These are phyloP conservation scores for Fulmarus glacialis DNA, from an alignment of 2,113 vertebrate species.

Conservation along the genomic window DNA sequence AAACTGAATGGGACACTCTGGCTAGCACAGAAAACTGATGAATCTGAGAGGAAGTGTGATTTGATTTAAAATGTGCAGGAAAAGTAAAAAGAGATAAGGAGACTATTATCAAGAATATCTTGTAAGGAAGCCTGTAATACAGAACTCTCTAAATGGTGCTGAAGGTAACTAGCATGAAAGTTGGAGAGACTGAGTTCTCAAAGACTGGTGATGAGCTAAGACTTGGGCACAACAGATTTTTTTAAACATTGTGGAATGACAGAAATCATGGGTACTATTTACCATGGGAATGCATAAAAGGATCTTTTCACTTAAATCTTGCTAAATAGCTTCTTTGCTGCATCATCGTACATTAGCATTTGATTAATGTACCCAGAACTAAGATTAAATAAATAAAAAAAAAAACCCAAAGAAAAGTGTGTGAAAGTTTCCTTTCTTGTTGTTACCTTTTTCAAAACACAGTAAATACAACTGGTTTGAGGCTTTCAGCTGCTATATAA, in stretches of 20 bases:
- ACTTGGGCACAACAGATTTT: neutral
- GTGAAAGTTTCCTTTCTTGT: neutral
- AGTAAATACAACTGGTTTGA: neutral
- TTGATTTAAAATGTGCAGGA: neutral
- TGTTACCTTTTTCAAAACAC: neutral
- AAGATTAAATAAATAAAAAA: neutral
- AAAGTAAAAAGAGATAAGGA: neutral
- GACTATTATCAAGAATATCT: neutral
- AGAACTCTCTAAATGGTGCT: neutral
- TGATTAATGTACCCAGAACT: neutral
- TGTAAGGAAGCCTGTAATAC: neutral
- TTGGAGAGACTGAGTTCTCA: neutral
- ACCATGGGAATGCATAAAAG: neutral
- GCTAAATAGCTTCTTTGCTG: neutral
- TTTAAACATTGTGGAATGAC: neutral
- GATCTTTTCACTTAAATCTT: neutral
- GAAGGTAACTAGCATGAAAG: neutral
- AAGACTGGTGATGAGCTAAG: neutral
- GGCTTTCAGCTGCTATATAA: neutral
- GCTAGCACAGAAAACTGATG: neutral
- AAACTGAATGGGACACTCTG: neutral
- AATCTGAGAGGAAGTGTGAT: neutral
- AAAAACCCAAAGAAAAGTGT: neutral
- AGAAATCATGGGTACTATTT: neutral
- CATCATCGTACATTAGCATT: accelerated